These are phyloP conservation scores for Coendou prehensilis DNA, from an alignment of 2,797 vertebrate species.

Conservation along the genomic window DNA sequence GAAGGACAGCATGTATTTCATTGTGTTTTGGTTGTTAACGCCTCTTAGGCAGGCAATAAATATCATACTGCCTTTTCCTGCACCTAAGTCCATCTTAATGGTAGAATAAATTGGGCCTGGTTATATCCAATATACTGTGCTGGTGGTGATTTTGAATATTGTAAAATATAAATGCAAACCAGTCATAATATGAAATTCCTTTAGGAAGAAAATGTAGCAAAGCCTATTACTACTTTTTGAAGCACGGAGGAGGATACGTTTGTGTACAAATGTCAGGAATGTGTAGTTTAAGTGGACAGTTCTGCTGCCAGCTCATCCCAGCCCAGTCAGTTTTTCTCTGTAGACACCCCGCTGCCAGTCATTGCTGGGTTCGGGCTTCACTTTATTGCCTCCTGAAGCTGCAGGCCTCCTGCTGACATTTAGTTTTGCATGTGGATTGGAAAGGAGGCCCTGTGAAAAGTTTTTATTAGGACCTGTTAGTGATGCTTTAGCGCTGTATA, in stretches of 20 bases:
- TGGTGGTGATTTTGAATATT: not conserved
- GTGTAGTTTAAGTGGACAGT: not conserved
- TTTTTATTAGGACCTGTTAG: constrained; percentile 70
- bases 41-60: constrained; percentile 70
- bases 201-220: constrained; percentile 39
- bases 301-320: constrained; percentile 63
- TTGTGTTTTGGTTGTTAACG: constrained; percentile 62
- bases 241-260: constrained; percentile 40
- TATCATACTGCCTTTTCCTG: constrained; percentile 70
- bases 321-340: constrained; percentile 66
- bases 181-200: not conserved
- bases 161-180: not conserved
- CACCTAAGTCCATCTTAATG: constrained; percentile 22
- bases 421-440: constrained; percentile 76
- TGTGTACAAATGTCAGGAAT: not conserved
- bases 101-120: not conserved
- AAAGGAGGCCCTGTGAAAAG: constrained; percentile 74
- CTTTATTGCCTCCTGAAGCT: constrained; percentile 80
- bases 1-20: constrained; percentile 63
- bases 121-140: not conserved
- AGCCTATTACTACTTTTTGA: constrained; percentile 11
- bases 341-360: constrained; percentile 63
- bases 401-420: constrained; percentile 78
- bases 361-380: constrained; percentile 77
- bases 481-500: not conserved